Conservation (phyloP, 2,113 vertebrate species). For the Canis aureus region DNA sequence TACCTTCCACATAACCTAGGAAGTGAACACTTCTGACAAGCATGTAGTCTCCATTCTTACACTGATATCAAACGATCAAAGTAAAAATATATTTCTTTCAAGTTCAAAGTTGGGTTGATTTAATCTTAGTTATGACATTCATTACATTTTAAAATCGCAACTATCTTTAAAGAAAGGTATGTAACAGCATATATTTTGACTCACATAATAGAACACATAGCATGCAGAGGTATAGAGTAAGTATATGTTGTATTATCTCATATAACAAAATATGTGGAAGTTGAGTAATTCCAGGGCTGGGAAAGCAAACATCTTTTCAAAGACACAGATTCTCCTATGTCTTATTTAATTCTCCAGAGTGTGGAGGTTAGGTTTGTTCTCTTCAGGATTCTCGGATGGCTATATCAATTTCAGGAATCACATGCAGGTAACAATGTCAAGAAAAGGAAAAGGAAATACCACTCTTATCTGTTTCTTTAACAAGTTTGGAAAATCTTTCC, state of each 20-base stretch:
- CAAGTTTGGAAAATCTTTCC: neutral
- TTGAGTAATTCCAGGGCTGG: neutral
- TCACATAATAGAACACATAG: neutral
- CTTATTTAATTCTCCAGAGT: neutral
- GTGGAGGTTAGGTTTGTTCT: neutral
- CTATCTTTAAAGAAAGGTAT: neutral
- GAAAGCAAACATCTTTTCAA: neutral
- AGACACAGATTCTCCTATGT: neutral
- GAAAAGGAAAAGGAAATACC: constrained; percentile 1
- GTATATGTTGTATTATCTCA: neutral
- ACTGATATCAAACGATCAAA: neutral
- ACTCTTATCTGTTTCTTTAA: neutral
- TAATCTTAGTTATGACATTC: neutral
- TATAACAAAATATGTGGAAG: neutral
- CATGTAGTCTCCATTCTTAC: neutral
- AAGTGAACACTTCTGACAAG: neutral
- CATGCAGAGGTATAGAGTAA: neutral
- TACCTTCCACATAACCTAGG: neutral
- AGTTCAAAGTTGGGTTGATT: constrained; percentile 27
- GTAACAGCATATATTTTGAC: neutral
- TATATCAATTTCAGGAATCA: neutral
- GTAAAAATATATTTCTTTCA: constrained; percentile 36
- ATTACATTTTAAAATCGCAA: constrained; percentile 50
- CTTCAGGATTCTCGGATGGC: neutral
- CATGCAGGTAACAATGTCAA: neutral